Evolutionary conservation across 2,888 invertebrate species (phyloP), one percentile per base, ranked within the genome.

Genomic region (Ophonus ardosiacus): DNA sequence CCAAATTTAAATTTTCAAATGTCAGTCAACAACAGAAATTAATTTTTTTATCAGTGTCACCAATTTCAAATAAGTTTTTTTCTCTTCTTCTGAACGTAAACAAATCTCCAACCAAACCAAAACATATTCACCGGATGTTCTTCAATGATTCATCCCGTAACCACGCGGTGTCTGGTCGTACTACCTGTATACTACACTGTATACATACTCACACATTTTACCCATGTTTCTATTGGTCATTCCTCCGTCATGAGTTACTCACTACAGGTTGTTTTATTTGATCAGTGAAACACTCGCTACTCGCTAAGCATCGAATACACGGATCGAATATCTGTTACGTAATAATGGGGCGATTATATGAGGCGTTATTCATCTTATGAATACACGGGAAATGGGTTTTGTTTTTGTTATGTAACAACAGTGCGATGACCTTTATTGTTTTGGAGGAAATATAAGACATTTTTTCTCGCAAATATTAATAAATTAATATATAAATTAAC

Each of bases 41-140:
- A n/a, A n/a, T n/a, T n/a, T n/a, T n/a, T n/a, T n/a, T n/a, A n/a
- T n/a, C n/a, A n/a, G n/a, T n/a, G n/a, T n/a, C n/a, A n/a, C n/a
- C n/a, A n/a, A n/a, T n/a, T n/a, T n/a, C n/a, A n/a, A n/a, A n/a
- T n/a, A n/a, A n/a, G n/a, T n/a, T 31, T 31, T 31, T 5, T 31
- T 5, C 5, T 5, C 31, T 31, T 31, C 31, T 31, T 31, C 31
- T 31, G 31, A 5, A 4, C 31, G 31, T 31, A 31, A 31, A 31
- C 31, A 31, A 31, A 31, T 31, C 31, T 31, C 31, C 31, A 31
- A 31, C 31, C 31, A 31, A 31, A n/a, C 15, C n/a, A 56, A 56
- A 56, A 56, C 31, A 31, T 31, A 31, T 15, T 6, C 68, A 68
- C 68, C 68, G 68, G 68, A 68, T 7, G 38, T 68, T 68, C 40